phyloP scores from a whole-genome alignment of 2,888 invertebrate species.

The Hymenopus coronatus region DNA sequence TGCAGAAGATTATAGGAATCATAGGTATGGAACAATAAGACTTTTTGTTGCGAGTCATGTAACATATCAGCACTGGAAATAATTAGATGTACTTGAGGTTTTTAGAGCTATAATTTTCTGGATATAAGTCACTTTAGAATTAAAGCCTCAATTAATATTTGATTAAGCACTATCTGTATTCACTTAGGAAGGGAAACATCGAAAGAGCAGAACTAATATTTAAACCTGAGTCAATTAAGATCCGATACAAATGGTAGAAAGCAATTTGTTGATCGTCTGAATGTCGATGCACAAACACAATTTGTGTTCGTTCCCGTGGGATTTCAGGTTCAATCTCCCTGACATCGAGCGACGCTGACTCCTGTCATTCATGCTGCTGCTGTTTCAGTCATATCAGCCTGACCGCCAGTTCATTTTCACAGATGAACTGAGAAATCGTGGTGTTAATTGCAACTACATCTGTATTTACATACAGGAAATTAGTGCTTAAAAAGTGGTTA shows the following conservation, averaged over 20 bases:
- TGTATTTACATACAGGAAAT: too few relatives aligned
- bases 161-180: background rate
- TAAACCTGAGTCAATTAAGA: background rate
- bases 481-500: too few relatives aligned
- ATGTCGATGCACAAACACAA: background rate
- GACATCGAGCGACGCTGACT: background rate
- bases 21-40: too few relatives aligned
- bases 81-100: too few relatives aligned
- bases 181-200: background rate
- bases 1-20: too few relatives aligned
- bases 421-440: too few relatives aligned
- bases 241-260: background rate
- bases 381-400: background rate
- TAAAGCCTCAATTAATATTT: background rate
- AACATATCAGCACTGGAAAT: too few relatives aligned
- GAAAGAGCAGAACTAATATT: background rate
- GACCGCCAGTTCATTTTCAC: background rate
- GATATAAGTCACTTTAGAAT: background rate
- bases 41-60: too few relatives aligned
- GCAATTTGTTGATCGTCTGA: background rate
- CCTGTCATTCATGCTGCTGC: background rate
- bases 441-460: too few relatives aligned
- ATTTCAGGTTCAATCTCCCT: background rate
- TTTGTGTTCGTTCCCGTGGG: background rate
- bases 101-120: too few relatives aligned